Percentiles rank a stretch among this genome's conserved stretches.
Conservation (phyloP, 1,140 invertebrate species). For the Calephelis virginiensis region DNA sequence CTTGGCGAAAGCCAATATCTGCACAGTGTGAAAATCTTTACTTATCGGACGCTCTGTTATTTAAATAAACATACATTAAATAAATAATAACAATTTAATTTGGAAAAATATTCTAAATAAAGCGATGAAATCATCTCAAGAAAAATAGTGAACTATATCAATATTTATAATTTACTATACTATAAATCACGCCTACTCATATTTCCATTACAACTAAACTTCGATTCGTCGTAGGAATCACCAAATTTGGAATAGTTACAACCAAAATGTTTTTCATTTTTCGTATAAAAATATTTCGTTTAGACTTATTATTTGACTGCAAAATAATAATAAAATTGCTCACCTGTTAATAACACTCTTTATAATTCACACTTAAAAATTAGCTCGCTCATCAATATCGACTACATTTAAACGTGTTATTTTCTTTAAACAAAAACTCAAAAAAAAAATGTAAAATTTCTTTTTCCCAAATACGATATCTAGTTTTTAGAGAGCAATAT, state of each 20-base stretch:
- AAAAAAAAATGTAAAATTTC: constrained; percentile 1
- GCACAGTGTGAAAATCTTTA: constrained; percentile 35
- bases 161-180: constrained; percentile 13
- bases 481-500: constrained; percentile 29
- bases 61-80: neutral
- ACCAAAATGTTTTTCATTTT: neutral
- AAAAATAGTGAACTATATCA: constrained; percentile 14
- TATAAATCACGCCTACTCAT: constrained; percentile 15
- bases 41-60: neutral
- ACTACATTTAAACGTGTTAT: constrained; percentile 35
- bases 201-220: neutral
- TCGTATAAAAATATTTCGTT: neutral
- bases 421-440: neutral
- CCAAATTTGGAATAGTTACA: constrained; percentile 1
- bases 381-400: neutral
- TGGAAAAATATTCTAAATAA: neutral
- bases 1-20: constrained; percentile 47
- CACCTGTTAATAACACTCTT: neutral
- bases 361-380: neutral
- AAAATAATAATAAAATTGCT: neutral
- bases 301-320: neutral
- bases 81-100: neutral
- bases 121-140: constrained; percentile 10
- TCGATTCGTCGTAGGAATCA: neutral
- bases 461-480: constrained; percentile 1